Percentiles rank a stretch among this genome's conserved stretches.
Conservation (phyloP, 1,140 invertebrate species). For the Aethina tumida region DNA sequence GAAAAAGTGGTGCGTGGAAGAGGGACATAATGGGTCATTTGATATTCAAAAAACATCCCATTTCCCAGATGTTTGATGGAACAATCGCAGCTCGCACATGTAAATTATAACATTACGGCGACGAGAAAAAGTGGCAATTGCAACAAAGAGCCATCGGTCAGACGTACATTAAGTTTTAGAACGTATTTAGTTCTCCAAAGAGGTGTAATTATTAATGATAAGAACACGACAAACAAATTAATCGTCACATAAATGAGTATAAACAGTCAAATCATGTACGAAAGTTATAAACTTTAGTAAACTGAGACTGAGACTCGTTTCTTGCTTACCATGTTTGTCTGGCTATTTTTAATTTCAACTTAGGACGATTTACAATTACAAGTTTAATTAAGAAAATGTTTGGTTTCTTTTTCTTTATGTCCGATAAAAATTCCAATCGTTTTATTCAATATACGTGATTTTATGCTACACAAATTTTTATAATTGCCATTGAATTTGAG, state of each 20-base stretch:
- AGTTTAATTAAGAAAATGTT: conserved; percentile 18
- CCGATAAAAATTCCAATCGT: conserved; percentile 14
- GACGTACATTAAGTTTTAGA: no score
- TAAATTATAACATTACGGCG: no score
- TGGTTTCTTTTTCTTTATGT: conserved; percentile 7
- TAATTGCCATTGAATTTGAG: conserved; percentile 2
- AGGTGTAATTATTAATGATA: conserved; percentile 13
- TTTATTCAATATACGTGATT: conserved; percentile 14
- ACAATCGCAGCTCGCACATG: no score
- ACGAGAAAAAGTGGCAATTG: no score
- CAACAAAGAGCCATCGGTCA: no score
- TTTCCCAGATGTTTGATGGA: no score
- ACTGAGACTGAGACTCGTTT: conserved; percentile 12
- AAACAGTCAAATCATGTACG: conserved; percentile 15
- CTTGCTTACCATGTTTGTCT: conserved; percentile 16
- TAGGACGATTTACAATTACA: conserved; percentile 12
- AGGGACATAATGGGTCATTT: no score
- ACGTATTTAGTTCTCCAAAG: conserved; percentile 6
- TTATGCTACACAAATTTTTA: conserved; percentile 9
- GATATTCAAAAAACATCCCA: no score
- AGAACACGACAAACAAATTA: conserved; percentile 16
- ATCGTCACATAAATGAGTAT: conserved; percentile 15
- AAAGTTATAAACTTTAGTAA: conserved; percentile 17
- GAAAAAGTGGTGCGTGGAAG: no score
- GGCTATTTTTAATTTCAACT: conserved; percentile 20